Evolutionary conservation across 2,888 invertebrate genomes (phyloP), one percentile per base, ranked within the genome.

Genomic region (Netelia melanura): DNA sequence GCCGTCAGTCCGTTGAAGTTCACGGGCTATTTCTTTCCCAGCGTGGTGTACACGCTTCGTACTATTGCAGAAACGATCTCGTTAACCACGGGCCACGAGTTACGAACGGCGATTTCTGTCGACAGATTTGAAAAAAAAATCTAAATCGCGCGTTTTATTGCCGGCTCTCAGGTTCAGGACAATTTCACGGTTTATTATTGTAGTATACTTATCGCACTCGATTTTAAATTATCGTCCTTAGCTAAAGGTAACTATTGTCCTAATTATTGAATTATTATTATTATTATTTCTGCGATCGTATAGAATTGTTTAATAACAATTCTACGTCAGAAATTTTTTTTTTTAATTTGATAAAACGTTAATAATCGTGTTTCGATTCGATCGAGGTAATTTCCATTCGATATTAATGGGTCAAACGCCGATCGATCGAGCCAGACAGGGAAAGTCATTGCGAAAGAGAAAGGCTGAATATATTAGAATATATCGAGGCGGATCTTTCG

Each of bases 361-460:
- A 48, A 11, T 48, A 10, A 14, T 48, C 2, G 3, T 43, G 21
- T 67, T 67, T 23, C 56, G 30, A 11, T 14, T 25, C 56, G 56
- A 56, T 17, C 38, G 23, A 17, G 30, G 30, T 38, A 17, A 21
- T 76, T 67, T 21, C 23, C 56, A 52, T 65, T 14, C 65, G 25
- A 48, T 75, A 64, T 75, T 30, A 52, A 30, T 52, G 71, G 56
- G 56, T 67, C 58, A 38, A 64, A 72, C 23, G 14, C 71, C 71
- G 81, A 81, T 83, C 48, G 76, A 79, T 48, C 56, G 64, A 71
- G 38, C 23, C 64, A 43, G 43, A 62, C 86, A 77, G 91, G 85
- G 92, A 92, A 92, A 92, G 91, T 89, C 86, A 89, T 90, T 89
- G 72, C 84, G 86, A 91, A 90, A 91, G 90, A 91, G 91, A 92